A percentile compares a stretch with the other conserved stretches of the same genome.
Conservation (phyloP, 2,113 vertebrate genomes). For the Phaethornis superciliosus region DNA sequence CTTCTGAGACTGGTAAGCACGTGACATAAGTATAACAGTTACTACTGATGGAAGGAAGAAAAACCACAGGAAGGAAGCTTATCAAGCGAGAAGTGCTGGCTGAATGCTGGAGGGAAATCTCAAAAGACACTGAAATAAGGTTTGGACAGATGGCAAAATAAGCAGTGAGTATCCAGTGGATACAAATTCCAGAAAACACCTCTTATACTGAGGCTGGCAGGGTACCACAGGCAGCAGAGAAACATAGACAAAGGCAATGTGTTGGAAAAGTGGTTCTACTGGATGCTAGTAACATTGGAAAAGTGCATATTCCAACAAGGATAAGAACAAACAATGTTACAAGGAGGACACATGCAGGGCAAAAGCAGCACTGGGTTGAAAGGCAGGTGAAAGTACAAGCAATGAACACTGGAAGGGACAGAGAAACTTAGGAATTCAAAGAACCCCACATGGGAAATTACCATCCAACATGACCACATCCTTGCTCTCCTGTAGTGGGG, state of each 20-base stretch:
- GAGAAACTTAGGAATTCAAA: background rate
- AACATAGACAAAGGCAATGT: background rate
- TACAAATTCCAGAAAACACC: background rate
- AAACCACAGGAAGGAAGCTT: background rate
- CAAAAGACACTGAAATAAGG: background rate
- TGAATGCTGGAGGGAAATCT: background rate
- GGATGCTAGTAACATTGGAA: background rate
- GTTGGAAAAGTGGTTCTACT: background rate
- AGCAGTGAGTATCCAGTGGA: background rate
- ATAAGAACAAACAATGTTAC: background rate
- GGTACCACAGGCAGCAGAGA: background rate
- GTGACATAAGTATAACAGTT: background rate
- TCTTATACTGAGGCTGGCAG: background rate
- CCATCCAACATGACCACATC: conserved; percentile 90
- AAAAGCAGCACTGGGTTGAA: background rate
- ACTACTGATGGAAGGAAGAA: background rate
- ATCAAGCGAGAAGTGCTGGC: background rate
- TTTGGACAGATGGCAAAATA: background rate
- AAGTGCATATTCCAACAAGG: background rate
- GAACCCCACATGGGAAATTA: conserved; percentile 48
- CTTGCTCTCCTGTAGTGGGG: conserved; percentile 38
- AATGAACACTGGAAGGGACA: background rate
- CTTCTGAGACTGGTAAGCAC: background rate
- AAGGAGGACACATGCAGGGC: background rate
- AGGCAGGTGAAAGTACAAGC: background rate